Evolutionary conservation across 2,888 invertebrate species (phyloP).

Genomic region (Erebia ligea): DNA sequence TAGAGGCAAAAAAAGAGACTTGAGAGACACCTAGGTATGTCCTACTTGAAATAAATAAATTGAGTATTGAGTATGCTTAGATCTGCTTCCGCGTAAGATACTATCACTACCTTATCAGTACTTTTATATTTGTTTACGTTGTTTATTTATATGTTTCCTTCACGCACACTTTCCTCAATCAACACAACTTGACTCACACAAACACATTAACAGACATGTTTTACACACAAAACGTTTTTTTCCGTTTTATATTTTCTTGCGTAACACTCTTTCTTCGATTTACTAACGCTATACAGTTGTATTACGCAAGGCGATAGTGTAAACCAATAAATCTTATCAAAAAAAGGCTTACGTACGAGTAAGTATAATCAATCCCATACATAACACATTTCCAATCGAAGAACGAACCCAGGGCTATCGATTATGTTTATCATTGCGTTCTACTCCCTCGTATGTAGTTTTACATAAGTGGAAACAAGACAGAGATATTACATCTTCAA

Average conservation of each 20-base stretch:
- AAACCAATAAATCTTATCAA: constrained; percentile 10
- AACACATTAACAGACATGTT: not conserved
- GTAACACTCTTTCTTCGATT: constrained; percentile 4
- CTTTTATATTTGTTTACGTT: not conserved
- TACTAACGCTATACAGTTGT: constrained; percentile 6
- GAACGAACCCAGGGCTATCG: not conserved
- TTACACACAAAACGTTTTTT: not conserved
- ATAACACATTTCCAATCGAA: constrained; percentile 14
- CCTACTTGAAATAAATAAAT: too few species aligned
- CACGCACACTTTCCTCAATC: not conserved
- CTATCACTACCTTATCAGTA: not conserved
- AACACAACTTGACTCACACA: not conserved
- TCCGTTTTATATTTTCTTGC: constrained; percentile 5
- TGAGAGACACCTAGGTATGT: too few species aligned
- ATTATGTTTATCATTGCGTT: constrained; percentile 20
- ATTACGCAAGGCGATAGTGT: not conserved
- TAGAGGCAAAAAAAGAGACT: too few species aligned
- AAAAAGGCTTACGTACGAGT: not conserved
- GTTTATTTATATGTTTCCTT: not conserved
- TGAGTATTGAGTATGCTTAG: too few species aligned
- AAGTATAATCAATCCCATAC: constrained; percentile 1
- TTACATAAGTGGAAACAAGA: constrained; percentile 8
- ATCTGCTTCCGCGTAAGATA: not conserved
- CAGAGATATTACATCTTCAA: constrained; percentile 14
- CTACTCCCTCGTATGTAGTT: not conserved